Percentiles rank a stretch among this genome's conserved stretches.
Conservation (phyloP, 2,888 invertebrate species). For the Charanyca ferruginea region DNA sequence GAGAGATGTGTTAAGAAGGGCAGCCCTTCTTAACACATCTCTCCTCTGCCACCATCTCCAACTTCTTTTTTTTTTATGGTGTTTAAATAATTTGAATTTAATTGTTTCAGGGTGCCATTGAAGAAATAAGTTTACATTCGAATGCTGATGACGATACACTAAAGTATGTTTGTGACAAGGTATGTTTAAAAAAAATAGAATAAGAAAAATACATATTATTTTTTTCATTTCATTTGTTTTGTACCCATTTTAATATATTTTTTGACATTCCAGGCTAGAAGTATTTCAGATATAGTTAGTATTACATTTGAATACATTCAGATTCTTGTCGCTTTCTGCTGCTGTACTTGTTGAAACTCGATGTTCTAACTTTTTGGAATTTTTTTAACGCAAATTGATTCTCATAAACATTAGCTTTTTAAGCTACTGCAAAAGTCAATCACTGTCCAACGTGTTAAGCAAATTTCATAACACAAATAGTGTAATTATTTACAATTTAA, state of each 20-base stretch:
- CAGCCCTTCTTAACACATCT: too few relatives aligned
- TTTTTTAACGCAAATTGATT: constrained; percentile 47
- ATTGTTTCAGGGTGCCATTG: constrained; percentile 80
- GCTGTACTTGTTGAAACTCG: constrained; percentile 61
- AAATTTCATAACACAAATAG: not conserved
- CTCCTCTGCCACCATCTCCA: too few relatives aligned
- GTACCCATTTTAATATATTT: constrained; percentile 62
- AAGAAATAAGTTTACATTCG: constrained; percentile 71
- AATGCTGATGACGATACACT: constrained; percentile 51
- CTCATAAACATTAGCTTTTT: not conserved
- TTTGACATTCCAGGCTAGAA: constrained; percentile 74
- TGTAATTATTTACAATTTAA: not conserved
- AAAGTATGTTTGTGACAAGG: constrained; percentile 66
- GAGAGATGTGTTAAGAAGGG: too few relatives aligned
- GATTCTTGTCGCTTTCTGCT: constrained; percentile 65
- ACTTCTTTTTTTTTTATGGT: not conserved
- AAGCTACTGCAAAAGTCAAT: constrained; percentile 7
- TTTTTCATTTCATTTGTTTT: constrained; percentile 25
- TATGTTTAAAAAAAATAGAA: constrained; percentile 68
- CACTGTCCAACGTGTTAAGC: not conserved
- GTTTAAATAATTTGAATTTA: constrained; percentile 10
- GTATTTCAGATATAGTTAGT: constrained; percentile 80
- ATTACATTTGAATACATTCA: constrained; percentile 63
- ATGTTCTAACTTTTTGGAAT: constrained; percentile 53
- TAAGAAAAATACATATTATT: not conserved